Evolutionary conservation across 30 jellyfish, hydroid and myxozoan species (phyloP).

Genomic region (Pseudorhiza aurosa): DNA sequence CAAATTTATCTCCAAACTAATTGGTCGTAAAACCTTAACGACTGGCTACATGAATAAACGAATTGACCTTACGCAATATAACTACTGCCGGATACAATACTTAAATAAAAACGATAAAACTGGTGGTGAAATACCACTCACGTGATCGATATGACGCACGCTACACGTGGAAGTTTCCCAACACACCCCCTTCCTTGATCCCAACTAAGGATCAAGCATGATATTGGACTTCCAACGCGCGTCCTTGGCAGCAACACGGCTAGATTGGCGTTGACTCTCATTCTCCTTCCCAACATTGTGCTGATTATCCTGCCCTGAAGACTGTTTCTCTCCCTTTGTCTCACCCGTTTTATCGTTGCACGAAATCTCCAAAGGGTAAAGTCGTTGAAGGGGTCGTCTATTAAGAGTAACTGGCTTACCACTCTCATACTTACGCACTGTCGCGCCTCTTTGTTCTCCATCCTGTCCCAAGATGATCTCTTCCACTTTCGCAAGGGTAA

Average conservation of each 20-base stretch:
- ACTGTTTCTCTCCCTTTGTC: no score
- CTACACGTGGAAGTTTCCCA: no score
- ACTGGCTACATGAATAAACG: no score
- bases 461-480: slow-evolving; percentile 13
- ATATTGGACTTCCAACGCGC: slow-evolving; percentile 55
- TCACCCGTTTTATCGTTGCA: no score
- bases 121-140: no score
- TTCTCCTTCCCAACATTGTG: neutral
- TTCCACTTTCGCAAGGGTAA: slow-evolving; percentile 15
- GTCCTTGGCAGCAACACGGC: slow-evolving; percentile 66
- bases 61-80: no score
- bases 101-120: no score
- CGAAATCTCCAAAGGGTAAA: slow-evolving; percentile 23
- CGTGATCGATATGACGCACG: no score
- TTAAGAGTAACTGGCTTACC: slow-evolving; percentile 1
- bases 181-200: slow-evolving; percentile 64
- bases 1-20: no score
- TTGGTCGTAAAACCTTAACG: no score
- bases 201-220: slow-evolving; percentile 67
- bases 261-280: slow-evolving; percentile 14
- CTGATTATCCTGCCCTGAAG: neutral
- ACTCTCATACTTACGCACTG: slow-evolving; percentile 3
- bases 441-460: slow-evolving; percentile 45
- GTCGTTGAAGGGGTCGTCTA: slow-evolving; percentile 16
- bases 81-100: no score